A percentile compares a stretch with the other conserved stretches of the same genome.
phyloP scores from a whole-genome alignment of 2,797 vertebrate species.

The Anguilla anguilla region DNA sequence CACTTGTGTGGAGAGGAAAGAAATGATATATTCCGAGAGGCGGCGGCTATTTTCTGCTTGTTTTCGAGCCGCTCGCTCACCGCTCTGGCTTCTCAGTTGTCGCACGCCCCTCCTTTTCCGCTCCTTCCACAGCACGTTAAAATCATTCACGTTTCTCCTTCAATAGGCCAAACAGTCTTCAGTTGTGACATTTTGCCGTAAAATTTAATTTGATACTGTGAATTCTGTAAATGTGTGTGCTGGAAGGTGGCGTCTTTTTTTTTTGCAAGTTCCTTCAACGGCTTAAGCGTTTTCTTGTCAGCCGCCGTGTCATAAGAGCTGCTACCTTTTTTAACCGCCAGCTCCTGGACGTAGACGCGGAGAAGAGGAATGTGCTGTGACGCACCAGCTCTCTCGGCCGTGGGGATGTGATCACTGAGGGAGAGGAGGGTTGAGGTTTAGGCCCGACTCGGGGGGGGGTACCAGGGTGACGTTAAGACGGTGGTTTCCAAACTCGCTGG shows the following conservation, averaged over 20 bases:
- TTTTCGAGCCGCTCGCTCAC: background rate
- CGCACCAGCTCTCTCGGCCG: background rate
- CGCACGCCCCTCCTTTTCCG: background rate
- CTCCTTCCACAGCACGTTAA: background rate
- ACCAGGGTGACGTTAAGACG: background rate
- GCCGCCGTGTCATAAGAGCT: background rate
- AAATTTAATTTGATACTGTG: background rate
- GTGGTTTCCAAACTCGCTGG: too few relatives aligned
- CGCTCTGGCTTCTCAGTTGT: background rate
- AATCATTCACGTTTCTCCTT: background rate
- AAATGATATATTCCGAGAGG: background rate
- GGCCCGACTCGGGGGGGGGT: background rate
- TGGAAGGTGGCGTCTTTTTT: background rate
- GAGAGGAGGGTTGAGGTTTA: background rate
- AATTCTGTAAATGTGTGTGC: background rate
- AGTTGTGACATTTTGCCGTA: background rate
- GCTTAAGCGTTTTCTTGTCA: background rate
- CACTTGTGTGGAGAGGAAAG: slow-evolving; percentile 6
- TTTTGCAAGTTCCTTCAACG: background rate
- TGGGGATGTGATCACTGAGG: background rate
- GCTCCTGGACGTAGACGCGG: background rate
- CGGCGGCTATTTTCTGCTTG: too few relatives aligned
- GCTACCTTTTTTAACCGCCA: background rate
- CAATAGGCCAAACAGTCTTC: background rate
- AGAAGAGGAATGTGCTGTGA: background rate